A percentile compares a stretch with the other conserved stretches of the same genome.
These are phyloP conservation scores for Philypnodon macrostomus DNA, from an alignment of 2,797 vertebrate genomes.

Conservation along the genomic window DNA sequence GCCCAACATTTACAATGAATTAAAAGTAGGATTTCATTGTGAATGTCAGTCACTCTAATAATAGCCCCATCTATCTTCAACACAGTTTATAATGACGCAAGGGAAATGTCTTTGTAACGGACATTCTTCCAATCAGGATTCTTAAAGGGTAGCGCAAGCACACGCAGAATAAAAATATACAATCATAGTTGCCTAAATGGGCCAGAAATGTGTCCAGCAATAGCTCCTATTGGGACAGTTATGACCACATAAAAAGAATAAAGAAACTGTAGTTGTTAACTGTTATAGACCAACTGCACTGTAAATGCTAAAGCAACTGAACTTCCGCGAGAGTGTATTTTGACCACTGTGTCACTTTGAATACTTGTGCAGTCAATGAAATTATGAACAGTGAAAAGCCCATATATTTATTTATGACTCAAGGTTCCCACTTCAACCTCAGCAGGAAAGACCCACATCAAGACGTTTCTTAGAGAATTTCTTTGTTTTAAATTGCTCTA, in stretches of 20 bases:
- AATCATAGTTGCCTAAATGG: no score
- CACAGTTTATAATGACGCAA: slow-evolving; percentile 64
- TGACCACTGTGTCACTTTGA: slow-evolving; percentile 6
- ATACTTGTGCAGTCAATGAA: slow-evolving; percentile 1
- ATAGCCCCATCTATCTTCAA: slow-evolving; percentile 51
- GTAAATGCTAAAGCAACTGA: no score
- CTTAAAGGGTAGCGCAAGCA: slow-evolving; percentile 50
- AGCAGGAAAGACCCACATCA: no score
- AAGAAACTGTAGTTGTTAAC: no score
- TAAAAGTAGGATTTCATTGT: slow-evolving; percentile 67
- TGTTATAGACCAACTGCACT: no score
- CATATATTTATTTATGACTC: background rate
- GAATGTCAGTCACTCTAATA: slow-evolving; percentile 53
- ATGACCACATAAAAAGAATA: background rate
- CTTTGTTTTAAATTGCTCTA: no score
- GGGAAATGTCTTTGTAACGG: slow-evolving; percentile 59
- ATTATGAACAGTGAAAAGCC: background rate
- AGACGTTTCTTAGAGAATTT: no score
- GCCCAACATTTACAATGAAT: slow-evolving; percentile 66
- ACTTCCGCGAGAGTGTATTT: slow-evolving; percentile 1
- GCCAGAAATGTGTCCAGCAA: no score
- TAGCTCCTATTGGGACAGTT: background rate
- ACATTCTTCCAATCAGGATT: slow-evolving; percentile 65
- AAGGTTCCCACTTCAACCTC: background rate
- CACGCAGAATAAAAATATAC: slow-evolving; percentile 6